These are phyloP conservation scores for Pollenia amentaria DNA, from an alignment of 2,888 invertebrate genomes.

Conservation along the genomic window DNA sequence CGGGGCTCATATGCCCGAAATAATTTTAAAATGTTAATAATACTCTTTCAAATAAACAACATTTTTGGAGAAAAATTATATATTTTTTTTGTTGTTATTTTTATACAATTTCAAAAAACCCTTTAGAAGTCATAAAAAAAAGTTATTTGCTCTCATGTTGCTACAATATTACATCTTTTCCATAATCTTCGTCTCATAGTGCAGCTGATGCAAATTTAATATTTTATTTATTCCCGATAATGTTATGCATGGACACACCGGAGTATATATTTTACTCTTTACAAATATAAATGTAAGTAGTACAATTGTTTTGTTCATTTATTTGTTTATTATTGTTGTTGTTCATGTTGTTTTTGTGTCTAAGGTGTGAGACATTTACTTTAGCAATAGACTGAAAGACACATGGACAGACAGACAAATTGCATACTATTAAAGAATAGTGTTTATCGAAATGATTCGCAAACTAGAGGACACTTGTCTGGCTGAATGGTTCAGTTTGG, in stretches of 20 bases:
- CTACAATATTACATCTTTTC: neutral
- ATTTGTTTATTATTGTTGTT: constrained; percentile 33
- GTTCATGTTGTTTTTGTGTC: constrained; percentile 46
- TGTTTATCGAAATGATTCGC: constrained; percentile 50
- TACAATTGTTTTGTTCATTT: constrained; percentile 33
- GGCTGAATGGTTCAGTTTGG: constrained; percentile 58
- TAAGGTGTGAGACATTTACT: constrained; percentile 72
- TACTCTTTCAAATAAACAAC: no score
- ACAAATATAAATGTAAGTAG: neutral
- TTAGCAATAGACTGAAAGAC: constrained; percentile 29
- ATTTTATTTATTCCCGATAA: constrained; percentile 65
- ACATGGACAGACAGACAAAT: constrained; percentile 35
- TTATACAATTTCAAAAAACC: neutral
- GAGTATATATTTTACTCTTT: constrained; percentile 29
- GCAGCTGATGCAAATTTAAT: constrained; percentile 36
- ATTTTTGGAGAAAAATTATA: no score
- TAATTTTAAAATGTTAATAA: no score
- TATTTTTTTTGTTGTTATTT: neutral
- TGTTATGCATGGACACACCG: constrained; percentile 68
- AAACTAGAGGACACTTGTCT: constrained; percentile 47
- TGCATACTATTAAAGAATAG: constrained; percentile 33
- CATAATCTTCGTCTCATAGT: constrained; percentile 13
- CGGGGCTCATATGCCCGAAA: no score
- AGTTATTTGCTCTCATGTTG: no score
- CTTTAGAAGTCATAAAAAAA: no score